phyloP scores from a whole-genome alignment of 2,888 invertebrate species.

The Diplazon laetatorius region DNA sequence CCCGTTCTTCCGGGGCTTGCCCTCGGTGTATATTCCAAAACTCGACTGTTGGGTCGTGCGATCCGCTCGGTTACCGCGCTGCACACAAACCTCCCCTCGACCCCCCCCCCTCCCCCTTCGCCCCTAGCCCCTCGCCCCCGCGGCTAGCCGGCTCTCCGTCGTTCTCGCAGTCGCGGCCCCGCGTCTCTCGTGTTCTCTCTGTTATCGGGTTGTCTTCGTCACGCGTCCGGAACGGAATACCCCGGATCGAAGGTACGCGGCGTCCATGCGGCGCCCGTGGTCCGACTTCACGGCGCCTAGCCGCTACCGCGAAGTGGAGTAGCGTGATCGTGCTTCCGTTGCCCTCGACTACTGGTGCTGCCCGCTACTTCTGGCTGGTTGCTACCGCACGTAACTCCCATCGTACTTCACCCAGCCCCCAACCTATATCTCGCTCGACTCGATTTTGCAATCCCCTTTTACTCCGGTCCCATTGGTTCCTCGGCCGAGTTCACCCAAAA shows the following conservation, averaged over 20 bases:
- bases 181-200: constrained; percentile 43
- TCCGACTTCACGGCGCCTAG: constrained; percentile 71
- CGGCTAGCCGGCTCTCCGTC: background rate
- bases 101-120: background rate
- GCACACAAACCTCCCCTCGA: too few relatives aligned
- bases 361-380: constrained; percentile 29
- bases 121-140: background rate
- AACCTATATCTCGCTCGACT: constrained; percentile 12
- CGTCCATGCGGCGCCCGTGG: constrained; percentile 70
- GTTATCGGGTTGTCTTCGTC: constrained; percentile 61
- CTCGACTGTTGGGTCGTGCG: constrained; percentile 36
- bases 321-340: constrained; percentile 61
- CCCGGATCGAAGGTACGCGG: constrained; percentile 70
- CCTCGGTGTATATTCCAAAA: constrained; percentile 45
- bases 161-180: constrained; percentile 5
- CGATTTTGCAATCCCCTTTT: constrained; percentile 48
- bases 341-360: constrained; percentile 29
- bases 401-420: constrained; percentile 42
- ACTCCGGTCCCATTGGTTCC: constrained; percentile 41
- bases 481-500: constrained; percentile 24
- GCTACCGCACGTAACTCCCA: constrained; percentile 32
- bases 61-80: constrained; percentile 38
- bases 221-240: constrained; percentile 49
- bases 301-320: constrained; percentile 62
- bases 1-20: constrained; percentile 24